Evolutionary conservation across 2,113 vertebrate species (phyloP), one percentile per base, ranked within the genome.

Genomic region (Pelvicachromis taeniatus): DNA sequence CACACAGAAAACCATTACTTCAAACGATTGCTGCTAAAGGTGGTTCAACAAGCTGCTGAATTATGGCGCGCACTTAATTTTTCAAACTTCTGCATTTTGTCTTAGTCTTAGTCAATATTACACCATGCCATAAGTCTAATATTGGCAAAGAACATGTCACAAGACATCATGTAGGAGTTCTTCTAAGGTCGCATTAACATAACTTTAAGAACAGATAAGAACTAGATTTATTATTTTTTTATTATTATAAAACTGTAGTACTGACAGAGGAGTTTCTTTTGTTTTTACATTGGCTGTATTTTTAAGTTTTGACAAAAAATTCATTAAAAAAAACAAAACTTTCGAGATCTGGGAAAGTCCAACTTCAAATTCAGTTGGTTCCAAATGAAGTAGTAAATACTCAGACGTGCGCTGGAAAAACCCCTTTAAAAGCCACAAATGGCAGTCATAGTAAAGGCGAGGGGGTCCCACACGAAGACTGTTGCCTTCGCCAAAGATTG

Each of bases 81-180:
- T 8, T 4, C 29, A 26, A 31, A 10, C 29, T 4, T 70, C 63
- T 70, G 21, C 38, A 70, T 70, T 26, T 1, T 26, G 13, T 10
- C 5, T 70, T 0, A 0, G 35, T 70, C 21, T 70, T 26, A 16
- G 13, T 5, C 13, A 70, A 1, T 38, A 63, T 21, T 13, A 13
- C 19, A 8, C 33, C 10, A 63, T 4, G 10, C 59, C 10, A 0
- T 0, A 63, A 0, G n/a, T n/a, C n/a, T n/a, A n/a, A n/a, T n/a
- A n/a, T n/a, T n/a, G n/a, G n/a, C n/a, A n/a, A n/a, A n/a, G 9
- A 63, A 6, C n/a, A 63, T 65, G 61, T 21, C 61, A 38, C 4
- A 38, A 13, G 17, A 7, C 58, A n/a, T 0, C 58, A 61, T 21
- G 21, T 7, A 21, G 35, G 33, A 23, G n/a, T 40, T 40, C n/a